phyloP scores from a whole-genome alignment of 2,113 vertebrate genomes.

The Cynoglossus semilaevis region DNA sequence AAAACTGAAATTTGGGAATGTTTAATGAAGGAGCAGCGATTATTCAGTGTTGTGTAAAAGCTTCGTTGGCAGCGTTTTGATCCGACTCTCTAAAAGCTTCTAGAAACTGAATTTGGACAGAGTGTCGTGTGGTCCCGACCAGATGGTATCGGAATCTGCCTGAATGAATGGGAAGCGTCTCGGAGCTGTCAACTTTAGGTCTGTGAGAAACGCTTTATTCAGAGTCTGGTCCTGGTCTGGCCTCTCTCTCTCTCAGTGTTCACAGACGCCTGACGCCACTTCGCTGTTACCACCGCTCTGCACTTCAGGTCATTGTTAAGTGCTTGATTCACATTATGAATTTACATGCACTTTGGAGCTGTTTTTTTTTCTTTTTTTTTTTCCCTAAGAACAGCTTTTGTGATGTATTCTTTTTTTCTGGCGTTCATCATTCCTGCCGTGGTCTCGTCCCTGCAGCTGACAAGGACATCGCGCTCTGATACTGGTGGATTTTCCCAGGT shows the following conservation, averaged over 20 bases:
- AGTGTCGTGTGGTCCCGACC: neutral
- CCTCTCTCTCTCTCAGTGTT: neutral
- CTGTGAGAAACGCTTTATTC: neutral
- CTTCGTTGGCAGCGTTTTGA: neutral
- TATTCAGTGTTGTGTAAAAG: neutral
- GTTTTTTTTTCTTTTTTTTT: neutral
- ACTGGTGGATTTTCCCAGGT: no score
- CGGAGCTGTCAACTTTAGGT: neutral
- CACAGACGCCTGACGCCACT: neutral
- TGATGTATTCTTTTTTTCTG: no score
- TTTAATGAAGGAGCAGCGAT: no score
- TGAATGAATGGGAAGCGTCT: neutral
- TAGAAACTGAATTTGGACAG: neutral
- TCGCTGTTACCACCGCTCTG: neutral
- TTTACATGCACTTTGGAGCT: no score
- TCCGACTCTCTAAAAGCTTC: neutral
- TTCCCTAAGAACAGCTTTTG: neutral
- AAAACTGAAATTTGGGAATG: no score
- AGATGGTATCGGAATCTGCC: neutral
- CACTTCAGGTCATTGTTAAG: neutral
- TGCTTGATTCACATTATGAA: no score
- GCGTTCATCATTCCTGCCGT: no score
- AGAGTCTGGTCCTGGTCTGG: neutral
- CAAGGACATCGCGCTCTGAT: no score
- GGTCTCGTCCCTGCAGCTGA: no score